phyloP scores from a whole-genome alignment of 2,113 vertebrate genomes.

The Alosa alosa region DNA sequence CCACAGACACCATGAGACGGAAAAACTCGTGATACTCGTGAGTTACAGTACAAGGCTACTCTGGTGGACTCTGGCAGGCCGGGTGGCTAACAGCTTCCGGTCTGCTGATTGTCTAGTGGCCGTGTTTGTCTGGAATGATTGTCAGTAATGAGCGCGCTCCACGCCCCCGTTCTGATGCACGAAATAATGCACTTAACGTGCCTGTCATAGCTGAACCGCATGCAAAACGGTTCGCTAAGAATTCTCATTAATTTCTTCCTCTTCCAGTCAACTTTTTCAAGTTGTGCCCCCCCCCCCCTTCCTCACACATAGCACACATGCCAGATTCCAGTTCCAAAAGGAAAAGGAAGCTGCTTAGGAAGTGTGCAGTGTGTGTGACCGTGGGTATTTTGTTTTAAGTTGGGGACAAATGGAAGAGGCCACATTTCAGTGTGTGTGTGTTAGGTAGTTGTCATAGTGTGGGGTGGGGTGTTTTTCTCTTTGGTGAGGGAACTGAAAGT shows the following conservation, averaged over 20 bases:
- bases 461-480: neutral
- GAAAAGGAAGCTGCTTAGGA: conserved; percentile 2
- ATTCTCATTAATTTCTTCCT: neutral
- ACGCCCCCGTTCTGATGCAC: neutral
- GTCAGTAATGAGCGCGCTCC: neutral
- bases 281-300: neutral
- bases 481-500: neutral
- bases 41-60: conserved; percentile 14
- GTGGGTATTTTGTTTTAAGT: neutral
- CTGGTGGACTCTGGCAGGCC: neutral
- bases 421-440: neutral
- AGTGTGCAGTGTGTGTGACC: neutral
- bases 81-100: neutral
- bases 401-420: neutral
- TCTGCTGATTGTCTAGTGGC: neutral
- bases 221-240: neutral
- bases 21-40: conserved; percentile 41
- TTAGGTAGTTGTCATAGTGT: neutral
- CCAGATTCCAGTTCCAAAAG: neutral
- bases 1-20: conserved; percentile 22
- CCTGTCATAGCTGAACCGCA: neutral
- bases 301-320: neutral
- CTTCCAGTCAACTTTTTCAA: too few species aligned
- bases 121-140: neutral
- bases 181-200: neutral